Base-by-base conservation (phyloP, 2,888 invertebrate species). In the Lithosia quadra region DNA sequence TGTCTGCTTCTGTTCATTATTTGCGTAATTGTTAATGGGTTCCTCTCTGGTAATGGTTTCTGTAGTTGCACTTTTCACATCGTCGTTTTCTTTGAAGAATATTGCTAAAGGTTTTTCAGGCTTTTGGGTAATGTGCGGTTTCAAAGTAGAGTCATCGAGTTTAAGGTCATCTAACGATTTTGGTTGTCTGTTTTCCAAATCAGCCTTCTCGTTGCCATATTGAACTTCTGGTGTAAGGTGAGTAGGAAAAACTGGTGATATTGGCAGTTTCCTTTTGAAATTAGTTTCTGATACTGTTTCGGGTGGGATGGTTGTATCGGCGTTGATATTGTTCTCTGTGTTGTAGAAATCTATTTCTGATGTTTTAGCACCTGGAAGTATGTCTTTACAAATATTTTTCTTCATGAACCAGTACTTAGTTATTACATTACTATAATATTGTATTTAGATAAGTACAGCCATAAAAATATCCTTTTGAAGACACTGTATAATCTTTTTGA, bases 301-400 rank as follows among this genome's bases (percentile, higher is more conserved):
- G 56, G 85, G 78, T 72, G 86, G 75, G 33, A 89, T 78, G 34
- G 85, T 76, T 66, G 87, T 74, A 70, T 90, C 89, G 60, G 75
- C 72, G 63, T 80, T 85, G 81, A 87, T 91, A 71, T 86, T 85
- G 60, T 72, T 88, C 57, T 88, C 92, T 53, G 88, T 83, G 63
- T 90, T 90, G 85, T 94, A 93, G 88, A 95, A 95, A 88, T 94
- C 94, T 55, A 95, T 93, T 91, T 95, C 95, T 72, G 93, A 85
- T 71, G 92, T 89, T 89, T 91, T 92, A 72, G 88, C 85, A 88
- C 90, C 95, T 95, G 94, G 73, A 90, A 91, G 84, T 81, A 85
- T 71, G 75, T 80, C 65, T 79, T 81, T 66, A 74, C 68, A 83
- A 75, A 72, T 76, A 80, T 75, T 73, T 73, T 57, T 63, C 56